phyloP scores from a whole-genome alignment of 2,797 vertebrate species.

The Poeciliopsis presidionis region DNA sequence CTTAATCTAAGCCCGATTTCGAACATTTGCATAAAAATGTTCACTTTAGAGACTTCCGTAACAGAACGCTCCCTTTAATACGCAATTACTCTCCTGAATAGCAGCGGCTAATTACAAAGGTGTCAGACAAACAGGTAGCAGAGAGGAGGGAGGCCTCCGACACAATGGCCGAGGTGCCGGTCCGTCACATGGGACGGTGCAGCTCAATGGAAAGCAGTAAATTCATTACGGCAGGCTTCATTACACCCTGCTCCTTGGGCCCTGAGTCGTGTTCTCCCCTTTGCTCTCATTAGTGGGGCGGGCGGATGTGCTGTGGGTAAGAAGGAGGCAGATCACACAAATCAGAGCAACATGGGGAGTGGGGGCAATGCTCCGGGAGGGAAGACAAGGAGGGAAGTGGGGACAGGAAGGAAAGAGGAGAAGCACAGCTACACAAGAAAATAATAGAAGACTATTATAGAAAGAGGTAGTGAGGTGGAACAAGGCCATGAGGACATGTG shows the following conservation, averaged over 20 bases:
- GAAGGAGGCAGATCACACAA: slow-evolving; percentile 61
- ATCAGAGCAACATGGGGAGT: slow-evolving; percentile 26
- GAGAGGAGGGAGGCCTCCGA: slow-evolving; percentile 52
- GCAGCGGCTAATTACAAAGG: slow-evolving; percentile 78
- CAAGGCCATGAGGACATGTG: slow-evolving; percentile 70
- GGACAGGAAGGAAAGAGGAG: slow-evolving; percentile 48
- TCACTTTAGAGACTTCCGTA: slow-evolving; percentile 65
- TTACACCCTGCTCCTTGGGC: slow-evolving; percentile 71
- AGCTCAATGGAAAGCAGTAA: slow-evolving; percentile 75
- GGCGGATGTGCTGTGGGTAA: slow-evolving; percentile 69
- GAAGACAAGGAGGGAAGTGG: slow-evolving; percentile 33
- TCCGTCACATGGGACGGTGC: slow-evolving; percentile 66
- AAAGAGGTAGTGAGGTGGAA: slow-evolving; percentile 57
- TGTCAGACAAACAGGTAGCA: slow-evolving; percentile 80
- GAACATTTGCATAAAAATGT: slow-evolving; percentile 76
- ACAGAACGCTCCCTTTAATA: slow-evolving; percentile 70
- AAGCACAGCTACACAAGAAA: slow-evolving; percentile 39
- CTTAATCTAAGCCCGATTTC: slow-evolving; percentile 60
- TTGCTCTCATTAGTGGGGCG: slow-evolving; percentile 65
- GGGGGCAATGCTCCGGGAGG: slow-evolving; percentile 36
- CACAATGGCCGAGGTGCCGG: slow-evolving; percentile 68
- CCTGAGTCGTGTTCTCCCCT: slow-evolving; percentile 58
- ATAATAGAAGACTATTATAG: slow-evolving; percentile 44
- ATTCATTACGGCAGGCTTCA: slow-evolving; percentile 81
- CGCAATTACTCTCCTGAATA: slow-evolving; percentile 80